These are phyloP conservation scores for Drosophila triauraria DNA, from an alignment of 1,140 invertebrate species.

Conservation along the genomic window DNA sequence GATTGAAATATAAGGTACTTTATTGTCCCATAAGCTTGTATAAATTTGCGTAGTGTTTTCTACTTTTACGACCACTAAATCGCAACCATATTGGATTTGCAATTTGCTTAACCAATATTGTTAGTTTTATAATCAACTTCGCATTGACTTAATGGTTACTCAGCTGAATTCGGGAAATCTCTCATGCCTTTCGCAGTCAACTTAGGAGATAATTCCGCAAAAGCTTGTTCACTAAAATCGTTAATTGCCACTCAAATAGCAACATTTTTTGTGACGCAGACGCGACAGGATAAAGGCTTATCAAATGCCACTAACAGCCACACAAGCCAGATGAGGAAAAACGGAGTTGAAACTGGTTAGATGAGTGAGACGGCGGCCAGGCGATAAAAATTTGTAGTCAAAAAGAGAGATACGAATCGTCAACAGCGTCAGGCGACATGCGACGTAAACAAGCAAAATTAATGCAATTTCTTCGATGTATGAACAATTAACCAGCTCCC, in stretches of 20 bases:
- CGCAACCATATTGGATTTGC: conserved; percentile 2
- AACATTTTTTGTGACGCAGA: conserved; percentile 70
- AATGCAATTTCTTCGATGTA: conserved; percentile 71
- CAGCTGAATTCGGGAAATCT: conserved; percentile 37
- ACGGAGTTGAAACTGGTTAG: conserved; percentile 64
- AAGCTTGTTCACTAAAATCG: conserved; percentile 72
- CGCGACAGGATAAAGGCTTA: conserved; percentile 80
- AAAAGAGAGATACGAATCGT: conserved; percentile 60
- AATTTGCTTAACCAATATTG: conserved; percentile 40
- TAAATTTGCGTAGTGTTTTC: not conserved
- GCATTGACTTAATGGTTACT: conserved; percentile 37
- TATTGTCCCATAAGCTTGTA: not conserved
- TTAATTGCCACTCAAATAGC: conserved; percentile 80
- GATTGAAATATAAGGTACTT: not conserved
- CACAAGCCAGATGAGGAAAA: conserved; percentile 2
- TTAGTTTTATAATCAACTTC: conserved; percentile 19
- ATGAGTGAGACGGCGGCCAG: conserved; percentile 33
- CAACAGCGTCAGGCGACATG: conserved; percentile 51
- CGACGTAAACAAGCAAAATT: conserved; percentile 76
- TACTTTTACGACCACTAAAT: conserved; percentile 15
- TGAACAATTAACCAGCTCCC: conserved; percentile 63
- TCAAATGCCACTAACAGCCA: conserved; percentile 56
- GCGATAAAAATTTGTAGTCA: conserved; percentile 75
- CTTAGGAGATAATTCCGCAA: conserved; percentile 36
- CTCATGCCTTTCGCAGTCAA: conserved; percentile 31